phyloP scores from a whole-genome alignment of 2,113 vertebrate species.

The Sturnus vulgaris region DNA sequence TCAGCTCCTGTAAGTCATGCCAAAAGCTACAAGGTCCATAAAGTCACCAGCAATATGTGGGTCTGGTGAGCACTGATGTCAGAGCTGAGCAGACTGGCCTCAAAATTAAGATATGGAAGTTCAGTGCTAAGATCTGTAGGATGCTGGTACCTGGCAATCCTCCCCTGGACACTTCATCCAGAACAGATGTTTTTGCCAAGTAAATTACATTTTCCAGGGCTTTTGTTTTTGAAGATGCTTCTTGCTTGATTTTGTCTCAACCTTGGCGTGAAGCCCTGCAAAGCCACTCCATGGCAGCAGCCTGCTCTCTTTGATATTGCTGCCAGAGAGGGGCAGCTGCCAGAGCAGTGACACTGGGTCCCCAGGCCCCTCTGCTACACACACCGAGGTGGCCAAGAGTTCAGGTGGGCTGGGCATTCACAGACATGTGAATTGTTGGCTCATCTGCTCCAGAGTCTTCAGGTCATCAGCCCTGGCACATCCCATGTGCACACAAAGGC shows the following conservation, averaged over 20 bases:
- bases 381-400: background rate
- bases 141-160: background rate
- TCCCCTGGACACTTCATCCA: background rate
- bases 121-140: background rate
- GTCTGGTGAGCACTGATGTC: background rate
- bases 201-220: background rate
- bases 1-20: background rate
- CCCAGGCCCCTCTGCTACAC: background rate
- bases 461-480: background rate
- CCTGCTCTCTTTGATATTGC: background rate
- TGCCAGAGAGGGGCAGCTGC: conserved; percentile 32
- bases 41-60: background rate
- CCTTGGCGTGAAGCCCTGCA: conserved; percentile 12
- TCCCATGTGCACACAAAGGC: background rate
- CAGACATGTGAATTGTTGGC: background rate
- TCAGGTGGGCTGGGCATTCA: background rate
- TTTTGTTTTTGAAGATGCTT: background rate
- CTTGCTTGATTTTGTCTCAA: background rate
- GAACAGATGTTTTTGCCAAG: background rate
- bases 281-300: background rate
- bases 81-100: background rate
- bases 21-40: background rate
- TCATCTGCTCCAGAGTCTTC: background rate
- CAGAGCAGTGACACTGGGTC: background rate
- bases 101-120: background rate